These are phyloP conservation scores for Monodelphis domestica DNA, from an alignment of 2,797 vertebrate species.

Conservation along the genomic window DNA sequence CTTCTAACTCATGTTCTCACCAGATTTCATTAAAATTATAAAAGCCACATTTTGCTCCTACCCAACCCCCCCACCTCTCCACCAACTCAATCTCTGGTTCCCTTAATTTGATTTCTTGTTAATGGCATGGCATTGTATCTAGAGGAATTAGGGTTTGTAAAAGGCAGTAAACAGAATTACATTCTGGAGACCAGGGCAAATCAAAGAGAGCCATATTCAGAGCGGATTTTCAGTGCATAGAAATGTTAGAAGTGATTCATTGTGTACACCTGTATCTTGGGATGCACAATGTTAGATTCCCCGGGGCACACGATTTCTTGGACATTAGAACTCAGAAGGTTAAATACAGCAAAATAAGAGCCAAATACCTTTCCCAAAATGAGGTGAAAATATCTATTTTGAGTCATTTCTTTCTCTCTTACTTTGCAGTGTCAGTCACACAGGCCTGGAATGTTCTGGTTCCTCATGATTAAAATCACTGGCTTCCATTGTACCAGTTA, in stretches of 20 bases:
- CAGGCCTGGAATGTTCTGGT: neutral
- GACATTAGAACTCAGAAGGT: neutral
- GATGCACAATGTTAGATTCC: neutral
- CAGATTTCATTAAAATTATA: conserved; percentile 60
- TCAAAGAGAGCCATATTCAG: neutral
- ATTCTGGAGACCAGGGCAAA: conserved; percentile 26
- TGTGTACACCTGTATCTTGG: neutral
- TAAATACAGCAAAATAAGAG: neutral
- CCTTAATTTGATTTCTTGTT: conserved; percentile 47
- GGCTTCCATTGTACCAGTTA: neutral
- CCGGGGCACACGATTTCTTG: neutral
- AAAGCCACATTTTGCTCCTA: conserved; percentile 40
- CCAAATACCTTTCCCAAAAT: conserved; percentile 26
- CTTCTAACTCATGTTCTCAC: conserved; percentile 52
- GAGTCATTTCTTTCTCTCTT: neutral
- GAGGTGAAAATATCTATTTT: neutral
- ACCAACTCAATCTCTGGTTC: neutral
- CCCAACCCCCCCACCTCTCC: neutral
- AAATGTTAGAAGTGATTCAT: neutral
- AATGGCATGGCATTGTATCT: conserved; percentile 45
- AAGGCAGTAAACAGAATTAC: neutral
- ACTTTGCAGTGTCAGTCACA: neutral
- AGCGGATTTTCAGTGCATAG: conserved; percentile 22
- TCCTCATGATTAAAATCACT: neutral
- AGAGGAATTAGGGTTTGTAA: conserved; percentile 47